Evolutionary conservation across 2,113 vertebrate genomes (phyloP), one percentile per base, ranked within the genome.

Genomic region (Lamprotornis superbus): DNA sequence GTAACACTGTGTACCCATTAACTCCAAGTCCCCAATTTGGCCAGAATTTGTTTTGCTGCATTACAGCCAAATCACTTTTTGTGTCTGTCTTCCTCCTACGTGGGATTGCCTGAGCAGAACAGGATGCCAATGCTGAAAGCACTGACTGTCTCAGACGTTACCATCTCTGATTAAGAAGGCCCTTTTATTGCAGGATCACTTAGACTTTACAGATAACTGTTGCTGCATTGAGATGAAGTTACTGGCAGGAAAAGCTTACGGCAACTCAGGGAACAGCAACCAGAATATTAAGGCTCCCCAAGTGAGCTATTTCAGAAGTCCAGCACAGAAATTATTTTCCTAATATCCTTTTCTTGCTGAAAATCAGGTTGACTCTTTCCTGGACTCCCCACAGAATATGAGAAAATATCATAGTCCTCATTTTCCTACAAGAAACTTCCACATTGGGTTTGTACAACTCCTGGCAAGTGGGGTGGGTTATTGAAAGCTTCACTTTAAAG

Each of bases 1-100:
- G 94, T 96, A 95, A 97, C 97, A 95, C 97, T 89, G 93, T 97
- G 97, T 97, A 96, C 96, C 97, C 97, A 97, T 97, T 97, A 97
- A 97, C 93, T 97, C 75, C 90, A 42, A 96, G 83, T 92, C 76
- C 94, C 95, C 92, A 84, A 90, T 92, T 93, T 87, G 96, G 96
- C 93, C 90, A 96, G 96, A 95, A 95, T 96, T 96, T 97, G 93
- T 94, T 95, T 95, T 93, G 95, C 93, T 87, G 89, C 83, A 94
- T 85, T 70, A 91, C 77, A 65, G 87, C 91, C 97, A 96, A 94
- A 96, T 95, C 93, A 92, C 89, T 96, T 92, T 94, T 93, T 94
- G 90, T 91, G 94, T 89, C 94, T 60, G 95, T 57, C 90, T 92
- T 96, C 95, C 95, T 97, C 95, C 96, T 96, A 92, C 73, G 90